These are phyloP conservation scores for Lipophrys pholis DNA, from an alignment of 2,113 vertebrate genomes.

Conservation along the genomic window DNA sequence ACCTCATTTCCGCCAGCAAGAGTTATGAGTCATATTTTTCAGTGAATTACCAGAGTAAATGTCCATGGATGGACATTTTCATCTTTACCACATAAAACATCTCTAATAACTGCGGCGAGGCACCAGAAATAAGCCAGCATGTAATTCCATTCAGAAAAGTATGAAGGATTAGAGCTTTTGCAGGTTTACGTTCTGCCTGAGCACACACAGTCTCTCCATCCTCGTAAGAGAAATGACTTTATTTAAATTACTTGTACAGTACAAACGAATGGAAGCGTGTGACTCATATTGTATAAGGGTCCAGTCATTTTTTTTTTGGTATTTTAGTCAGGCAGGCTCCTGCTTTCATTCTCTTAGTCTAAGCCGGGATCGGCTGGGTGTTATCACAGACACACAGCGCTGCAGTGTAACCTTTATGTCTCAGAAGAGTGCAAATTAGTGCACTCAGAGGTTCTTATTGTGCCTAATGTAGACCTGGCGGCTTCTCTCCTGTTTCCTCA, in stretches of 20 bases:
- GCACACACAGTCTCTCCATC: slow-evolving; percentile 21
- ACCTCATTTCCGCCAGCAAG: background rate
- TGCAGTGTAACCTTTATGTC: background rate
- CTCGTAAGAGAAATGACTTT: slow-evolving; percentile 33
- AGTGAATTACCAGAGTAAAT: background rate
- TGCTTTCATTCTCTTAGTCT: background rate
- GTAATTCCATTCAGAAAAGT: slow-evolving; percentile 40
- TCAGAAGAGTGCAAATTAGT: background rate
- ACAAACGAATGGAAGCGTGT: slow-evolving; percentile 16
- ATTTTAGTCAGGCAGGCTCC: slow-evolving; percentile 1
- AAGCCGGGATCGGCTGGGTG: background rate
- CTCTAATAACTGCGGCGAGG: slow-evolving; percentile 3
- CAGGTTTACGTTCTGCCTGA: slow-evolving; percentile 45
- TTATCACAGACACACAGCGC: background rate
- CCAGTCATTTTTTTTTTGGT: slow-evolving; percentile 7
- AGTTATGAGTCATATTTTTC: background rate
- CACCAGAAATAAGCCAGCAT: slow-evolving; percentile 28
- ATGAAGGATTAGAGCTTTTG: slow-evolving; percentile 57
- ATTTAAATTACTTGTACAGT: slow-evolving; percentile 35
- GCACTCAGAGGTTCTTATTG: background rate
- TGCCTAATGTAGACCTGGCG: background rate
- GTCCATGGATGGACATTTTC: background rate
- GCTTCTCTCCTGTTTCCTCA: too few species aligned
- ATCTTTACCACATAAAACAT: slow-evolving; percentile 9
- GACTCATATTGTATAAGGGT: slow-evolving; percentile 26